A percentile compares a stretch with the other conserved stretches of the same genome.
Evolutionary conservation across 2,113 vertebrate species (phyloP).

Genomic region (Saccopteryx bilineata): DNA sequence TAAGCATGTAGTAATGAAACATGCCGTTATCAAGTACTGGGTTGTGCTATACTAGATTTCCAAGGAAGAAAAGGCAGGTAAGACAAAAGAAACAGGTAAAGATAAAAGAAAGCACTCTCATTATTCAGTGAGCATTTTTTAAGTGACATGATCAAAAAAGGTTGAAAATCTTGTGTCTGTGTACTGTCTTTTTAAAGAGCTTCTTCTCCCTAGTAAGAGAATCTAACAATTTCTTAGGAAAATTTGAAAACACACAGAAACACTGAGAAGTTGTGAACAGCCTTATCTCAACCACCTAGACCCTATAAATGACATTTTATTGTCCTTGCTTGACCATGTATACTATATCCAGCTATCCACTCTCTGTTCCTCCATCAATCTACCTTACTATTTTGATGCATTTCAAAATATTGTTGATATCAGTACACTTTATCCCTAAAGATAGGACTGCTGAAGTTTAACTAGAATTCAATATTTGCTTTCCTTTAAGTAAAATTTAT

Average conservation of each 20-base stretch:
- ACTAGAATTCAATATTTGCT: conserved; percentile 30
- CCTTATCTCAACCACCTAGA: neutral
- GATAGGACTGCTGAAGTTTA: neutral
- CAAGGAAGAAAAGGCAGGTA: neutral
- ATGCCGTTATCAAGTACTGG: neutral
- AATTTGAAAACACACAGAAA: neutral
- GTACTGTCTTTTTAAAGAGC: conserved; percentile 22
- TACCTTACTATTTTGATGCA: neutral
- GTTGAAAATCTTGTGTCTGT: neutral
- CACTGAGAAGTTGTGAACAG: neutral
- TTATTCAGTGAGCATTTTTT: neutral
- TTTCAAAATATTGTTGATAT: conserved; percentile 35
- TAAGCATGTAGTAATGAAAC: neutral
- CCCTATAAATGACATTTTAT: neutral
- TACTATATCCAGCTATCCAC: too few species aligned
- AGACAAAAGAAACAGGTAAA: conserved; percentile 23
- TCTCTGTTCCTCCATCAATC: neutral
- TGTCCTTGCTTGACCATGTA: neutral
- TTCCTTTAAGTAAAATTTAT: conserved; percentile 19
- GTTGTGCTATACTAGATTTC: neutral
- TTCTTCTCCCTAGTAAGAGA: neutral
- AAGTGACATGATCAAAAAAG: neutral
- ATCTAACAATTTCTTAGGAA: conserved; percentile 1
- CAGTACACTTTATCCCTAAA: neutral
- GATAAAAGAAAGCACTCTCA: neutral